phyloP scores from a whole-genome alignment of 1,140 invertebrate species.

The Galleria mellonella region DNA sequence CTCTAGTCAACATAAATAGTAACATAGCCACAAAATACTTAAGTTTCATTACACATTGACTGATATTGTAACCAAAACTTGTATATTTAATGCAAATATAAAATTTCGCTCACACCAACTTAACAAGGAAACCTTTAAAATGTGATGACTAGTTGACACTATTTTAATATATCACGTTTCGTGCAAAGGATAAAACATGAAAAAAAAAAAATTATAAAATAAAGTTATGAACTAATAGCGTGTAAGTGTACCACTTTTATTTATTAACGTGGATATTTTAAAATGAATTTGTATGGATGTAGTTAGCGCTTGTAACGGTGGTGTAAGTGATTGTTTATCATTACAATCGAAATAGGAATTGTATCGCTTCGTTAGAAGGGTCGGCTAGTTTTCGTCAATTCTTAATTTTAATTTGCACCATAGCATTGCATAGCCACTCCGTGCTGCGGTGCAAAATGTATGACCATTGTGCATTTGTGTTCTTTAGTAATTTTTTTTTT shows the following conservation, averaged over 20 bases:
- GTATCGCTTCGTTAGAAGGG: slow-evolving; percentile 16
- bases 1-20: slow-evolving; percentile 14
- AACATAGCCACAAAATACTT: neutral
- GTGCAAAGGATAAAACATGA: slow-evolving; percentile 34
- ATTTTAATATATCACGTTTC: slow-evolving; percentile 59
- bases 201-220: slow-evolving; percentile 32
- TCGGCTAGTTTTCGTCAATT: slow-evolving; percentile 31
- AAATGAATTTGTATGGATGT: slow-evolving; percentile 29
- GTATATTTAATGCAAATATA: slow-evolving; percentile 2
- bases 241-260: slow-evolving; percentile 42
- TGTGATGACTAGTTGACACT: slow-evolving; percentile 60
- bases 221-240: slow-evolving; percentile 56
- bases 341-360: slow-evolving; percentile 6
- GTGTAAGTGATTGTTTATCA: slow-evolving; percentile 10
- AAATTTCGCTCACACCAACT: slow-evolving; percentile 44
- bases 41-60: slow-evolving; percentile 5
- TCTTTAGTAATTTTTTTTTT: slow-evolving; percentile 17
- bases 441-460: slow-evolving; percentile 7
- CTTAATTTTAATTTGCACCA: slow-evolving; percentile 22
- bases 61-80: slow-evolving; percentile 11
- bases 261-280: slow-evolving; percentile 30
- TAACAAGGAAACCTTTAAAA: slow-evolving; percentile 30
- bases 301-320: slow-evolving; percentile 20
- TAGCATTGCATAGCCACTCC: slow-evolving; percentile 1
- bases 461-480: slow-evolving; percentile 17